Conservation (phyloP, 2,797 vertebrate species). For the Enoplosus armatus region DNA sequence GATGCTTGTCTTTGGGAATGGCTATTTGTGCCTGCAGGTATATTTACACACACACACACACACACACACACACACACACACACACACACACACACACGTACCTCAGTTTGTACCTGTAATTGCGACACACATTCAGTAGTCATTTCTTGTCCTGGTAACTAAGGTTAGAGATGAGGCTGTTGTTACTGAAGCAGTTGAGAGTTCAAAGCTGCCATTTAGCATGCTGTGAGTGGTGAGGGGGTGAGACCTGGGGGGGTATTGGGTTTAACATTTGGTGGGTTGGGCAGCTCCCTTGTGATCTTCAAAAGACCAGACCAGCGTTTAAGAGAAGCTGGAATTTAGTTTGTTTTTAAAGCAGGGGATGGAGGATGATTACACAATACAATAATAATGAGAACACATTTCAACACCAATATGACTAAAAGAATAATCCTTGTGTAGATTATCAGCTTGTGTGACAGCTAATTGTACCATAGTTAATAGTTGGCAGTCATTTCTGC, state of each 20-base stretch:
- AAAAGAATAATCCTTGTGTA: background rate
- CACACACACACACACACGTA: background rate
- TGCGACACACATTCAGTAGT: background rate
- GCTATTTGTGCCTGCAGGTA: background rate
- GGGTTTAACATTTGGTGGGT: conserved; percentile 44
- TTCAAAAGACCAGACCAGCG: conserved; percentile 40
- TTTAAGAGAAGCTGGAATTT: background rate
- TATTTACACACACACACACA: background rate
- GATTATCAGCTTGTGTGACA: fast-evolving
- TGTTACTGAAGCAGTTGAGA: conserved; percentile 34
- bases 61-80: background rate
- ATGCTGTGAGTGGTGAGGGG: conserved; percentile 33
- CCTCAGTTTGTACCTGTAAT: background rate
- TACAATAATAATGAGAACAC: too few species aligned
- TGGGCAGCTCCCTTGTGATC: conserved; percentile 18
- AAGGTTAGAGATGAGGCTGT: conserved; percentile 24
- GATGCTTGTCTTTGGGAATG: background rate
- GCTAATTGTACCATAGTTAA: background rate
- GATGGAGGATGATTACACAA: too few species aligned
- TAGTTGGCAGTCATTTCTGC: background rate
- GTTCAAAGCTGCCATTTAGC: conserved; percentile 57
- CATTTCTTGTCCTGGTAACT: background rate
- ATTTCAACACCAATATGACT: background rate
- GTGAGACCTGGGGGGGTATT: background rate
- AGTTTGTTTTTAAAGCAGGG: conserved; percentile 1